Conservation (phyloP, 2,113 vertebrate species). For the Sapajus apella region DNA sequence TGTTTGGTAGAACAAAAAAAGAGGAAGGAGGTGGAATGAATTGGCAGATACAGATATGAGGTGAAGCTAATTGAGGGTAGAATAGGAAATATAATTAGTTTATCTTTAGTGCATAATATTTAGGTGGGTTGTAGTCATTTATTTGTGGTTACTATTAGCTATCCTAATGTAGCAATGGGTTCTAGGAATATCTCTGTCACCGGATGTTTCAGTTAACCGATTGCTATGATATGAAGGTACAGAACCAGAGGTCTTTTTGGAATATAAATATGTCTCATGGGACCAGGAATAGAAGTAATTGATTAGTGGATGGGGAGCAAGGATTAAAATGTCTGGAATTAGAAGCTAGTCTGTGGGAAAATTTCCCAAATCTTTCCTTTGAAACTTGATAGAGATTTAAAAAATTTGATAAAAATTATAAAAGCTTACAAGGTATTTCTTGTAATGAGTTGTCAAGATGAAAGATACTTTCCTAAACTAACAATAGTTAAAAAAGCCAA, state of each 20-base stretch:
- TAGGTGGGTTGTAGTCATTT: not conserved
- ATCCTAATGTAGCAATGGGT: not conserved
- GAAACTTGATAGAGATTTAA: not conserved
- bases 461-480: not conserved
- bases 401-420: not conserved
- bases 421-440: not conserved
- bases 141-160: not conserved
- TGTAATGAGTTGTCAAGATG: not conserved
- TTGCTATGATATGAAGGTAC: not conserved
- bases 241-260: not conserved
- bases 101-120: not conserved
- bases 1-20: not conserved
- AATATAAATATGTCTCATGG: not conserved
- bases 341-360: not conserved
- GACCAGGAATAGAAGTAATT: not conserved
- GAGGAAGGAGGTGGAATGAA: not conserved
- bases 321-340: not conserved
- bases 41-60: not conserved
- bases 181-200: not conserved
- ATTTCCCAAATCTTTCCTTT: not conserved
- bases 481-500: not conserved
- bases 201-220: not conserved
- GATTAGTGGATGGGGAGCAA: not conserved
- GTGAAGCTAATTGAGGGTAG: not conserved
- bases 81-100: not conserved